These are phyloP conservation scores for Labeo catla DNA, from an alignment of 2,113 vertebrate genomes.

Conservation along the genomic window DNA sequence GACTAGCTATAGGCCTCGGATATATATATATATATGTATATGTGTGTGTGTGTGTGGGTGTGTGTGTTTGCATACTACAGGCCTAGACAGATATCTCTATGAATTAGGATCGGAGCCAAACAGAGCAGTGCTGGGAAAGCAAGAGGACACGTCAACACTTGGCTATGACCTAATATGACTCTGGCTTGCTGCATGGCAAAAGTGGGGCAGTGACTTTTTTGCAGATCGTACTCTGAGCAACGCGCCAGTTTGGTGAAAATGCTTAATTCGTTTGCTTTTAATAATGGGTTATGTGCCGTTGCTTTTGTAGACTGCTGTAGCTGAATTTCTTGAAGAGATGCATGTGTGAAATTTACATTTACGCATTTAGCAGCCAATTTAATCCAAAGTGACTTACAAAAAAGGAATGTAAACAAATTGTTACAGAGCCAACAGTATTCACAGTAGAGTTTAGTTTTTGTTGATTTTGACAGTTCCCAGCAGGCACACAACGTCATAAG, in stretches of 20 bases:
- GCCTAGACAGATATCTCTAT: conserved; percentile 58
- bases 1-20: background rate
- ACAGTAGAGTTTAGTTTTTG: background rate
- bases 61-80: conserved; percentile 38
- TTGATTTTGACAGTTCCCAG: too few species aligned
- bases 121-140: conserved; percentile 43
- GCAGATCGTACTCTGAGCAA: conserved; percentile 1
- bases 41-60: conserved; percentile 17
- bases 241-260: background rate
- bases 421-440: background rate
- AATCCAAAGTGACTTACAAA: background rate
- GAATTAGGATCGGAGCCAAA: conserved; percentile 48
- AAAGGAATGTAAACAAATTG: background rate
- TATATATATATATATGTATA: conserved; percentile 5
- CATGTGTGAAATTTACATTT: background rate
- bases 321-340: background rate
- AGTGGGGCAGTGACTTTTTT: background rate
- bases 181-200: conserved; percentile 12
- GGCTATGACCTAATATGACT: conserved; percentile 58
- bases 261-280: background rate
- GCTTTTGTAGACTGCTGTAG: background rate
- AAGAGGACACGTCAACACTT: conserved; percentile 50
- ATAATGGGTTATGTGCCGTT: background rate
- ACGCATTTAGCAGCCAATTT: background rate
- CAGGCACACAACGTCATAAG: too few species aligned